Evolutionary conservation across 2,797 vertebrate genomes (phyloP).

Genomic region (Eremophila alpestris): DNA sequence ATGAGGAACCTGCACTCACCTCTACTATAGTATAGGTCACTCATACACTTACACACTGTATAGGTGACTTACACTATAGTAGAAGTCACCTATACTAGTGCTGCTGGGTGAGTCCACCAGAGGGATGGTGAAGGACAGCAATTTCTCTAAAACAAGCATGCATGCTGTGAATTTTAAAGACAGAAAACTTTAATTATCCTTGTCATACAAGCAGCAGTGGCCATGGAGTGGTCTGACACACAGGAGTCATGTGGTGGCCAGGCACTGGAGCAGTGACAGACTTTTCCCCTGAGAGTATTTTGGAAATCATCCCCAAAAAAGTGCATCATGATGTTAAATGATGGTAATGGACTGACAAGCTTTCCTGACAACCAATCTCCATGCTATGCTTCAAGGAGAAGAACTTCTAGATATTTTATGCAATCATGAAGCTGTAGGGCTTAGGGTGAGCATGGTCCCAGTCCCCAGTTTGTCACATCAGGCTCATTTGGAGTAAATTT

Average conservation of each 20-base stretch:
- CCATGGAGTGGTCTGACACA: neutral
- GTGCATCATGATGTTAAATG: neutral
- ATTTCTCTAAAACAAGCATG: neutral
- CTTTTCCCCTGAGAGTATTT: neutral
- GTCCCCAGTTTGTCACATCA: neutral
- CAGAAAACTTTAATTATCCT: neutral
- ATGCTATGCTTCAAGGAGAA: neutral
- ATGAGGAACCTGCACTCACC: neutral
- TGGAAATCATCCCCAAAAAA: neutral
- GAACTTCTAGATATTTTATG: neutral
- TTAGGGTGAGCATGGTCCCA: neutral
- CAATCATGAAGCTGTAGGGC: fast-evolving
- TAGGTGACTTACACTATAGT: too few species aligned
- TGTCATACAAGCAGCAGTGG: fast-evolving
- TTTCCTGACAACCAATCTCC: neutral
- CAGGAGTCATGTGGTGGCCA: neutral
- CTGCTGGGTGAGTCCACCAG: neutral
- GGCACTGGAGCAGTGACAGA: neutral
- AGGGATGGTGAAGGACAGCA: neutral
- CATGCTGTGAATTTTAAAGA: neutral
- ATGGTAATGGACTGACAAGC: neutral
- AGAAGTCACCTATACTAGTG: too few species aligned
- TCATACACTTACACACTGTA: too few species aligned
- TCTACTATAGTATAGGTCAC: too few species aligned
- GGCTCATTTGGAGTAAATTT: neutral